Evolutionary conservation across 2,797 vertebrate species (phyloP), one percentile per base, ranked within the genome.

Genomic region (Myotis pilosus): DNA sequence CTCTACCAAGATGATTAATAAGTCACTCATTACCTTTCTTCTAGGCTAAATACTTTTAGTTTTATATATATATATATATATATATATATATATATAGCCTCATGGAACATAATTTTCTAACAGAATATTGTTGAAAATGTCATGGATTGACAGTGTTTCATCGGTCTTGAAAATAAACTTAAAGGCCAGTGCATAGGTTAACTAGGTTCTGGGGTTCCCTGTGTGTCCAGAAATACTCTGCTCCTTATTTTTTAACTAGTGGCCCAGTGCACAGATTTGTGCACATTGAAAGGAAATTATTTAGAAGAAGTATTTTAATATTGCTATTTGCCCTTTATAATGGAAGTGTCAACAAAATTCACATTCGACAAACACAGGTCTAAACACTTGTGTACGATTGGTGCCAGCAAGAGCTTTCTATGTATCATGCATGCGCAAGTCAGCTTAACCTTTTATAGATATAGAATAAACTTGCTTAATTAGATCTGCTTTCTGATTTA

Each of bases 1-100:
- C 30, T 72, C n/a, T 80, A 53, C 23, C 20, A 93, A 68, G 25
- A 33, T 95, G 68, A 92, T 82, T 90, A n/a, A 93, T 60, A 94
- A 94, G 23, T 92, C 51, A 92, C 44, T 83, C 41, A 38, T 81
- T 89, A 89, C 47, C 53, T 76, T 89, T 82, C 30, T 94, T 90
- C 57, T 94, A 72, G 85, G 79, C 68, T 69, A 81, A 78, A 64
- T 87, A 75, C 68, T 83, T 76, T 78, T 86, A 75, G 5, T 22
- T 64, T 95, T 92, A 81, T 2, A 60, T 28, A 60, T 36, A 36
- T 36, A 36, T 36, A 8, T 8, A 55, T 57, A 25, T 25, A 57
- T 83, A 74, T 4, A 89, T 15, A 22, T 8, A 55, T 60, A 25
- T 60, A 57, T 83, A 74, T 4, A 84, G 22, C 13, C 44, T 80